Evolutionary conservation across 2,113 vertebrate species (phyloP), one percentile per base, ranked within the genome.

Genomic region (Spilogale gracilis): DNA sequence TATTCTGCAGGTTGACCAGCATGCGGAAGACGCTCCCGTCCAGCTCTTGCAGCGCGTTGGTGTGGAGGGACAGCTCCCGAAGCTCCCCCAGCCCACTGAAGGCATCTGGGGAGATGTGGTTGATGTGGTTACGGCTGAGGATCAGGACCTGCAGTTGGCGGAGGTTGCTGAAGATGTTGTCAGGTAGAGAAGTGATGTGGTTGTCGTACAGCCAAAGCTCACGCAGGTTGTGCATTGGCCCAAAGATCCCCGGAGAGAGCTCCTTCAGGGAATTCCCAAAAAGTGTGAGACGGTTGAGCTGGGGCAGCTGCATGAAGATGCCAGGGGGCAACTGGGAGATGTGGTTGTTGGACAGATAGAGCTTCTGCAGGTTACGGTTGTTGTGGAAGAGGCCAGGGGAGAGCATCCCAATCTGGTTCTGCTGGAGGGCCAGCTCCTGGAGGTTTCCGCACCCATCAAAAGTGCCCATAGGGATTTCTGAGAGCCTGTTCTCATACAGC

Each of bases 191-290:
- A 38, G 98, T 98, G 87, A 99, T 98, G 85, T 98, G 99, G 38
- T 99, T 99, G 82, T 99, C 99, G 0, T 99, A 99, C 8, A 99
- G 98, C 99, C 99, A 99, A 21, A 99, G 98, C 89, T 99, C 99
- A 5, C 98, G 86, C 88, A 99, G 98, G 82, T 98, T 60, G 5
- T 98, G 98, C 99, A 98, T 99, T 38, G 99, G 98, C 69, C 99
- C 99, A 1, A 99, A 99, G 63, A 99, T 97, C 0, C 99, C 95
- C 0, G 99, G 98, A 3, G 96, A 97, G 82, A 99, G 98, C 97
- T 98, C 99, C 83, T 98, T 98, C 83, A 99, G 97, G 52, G 98
- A 98, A 93, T 99, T 99, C 84, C 99, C 98, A 0, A 99, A 99
- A 74, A 99, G 98, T 0, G 99, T 99, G 52, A 99, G 99, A 21